These are phyloP conservation scores for Brachionus asplanchnoidis DNA, from an alignment of 1,140 invertebrate genomes.

Conservation along the genomic window DNA sequence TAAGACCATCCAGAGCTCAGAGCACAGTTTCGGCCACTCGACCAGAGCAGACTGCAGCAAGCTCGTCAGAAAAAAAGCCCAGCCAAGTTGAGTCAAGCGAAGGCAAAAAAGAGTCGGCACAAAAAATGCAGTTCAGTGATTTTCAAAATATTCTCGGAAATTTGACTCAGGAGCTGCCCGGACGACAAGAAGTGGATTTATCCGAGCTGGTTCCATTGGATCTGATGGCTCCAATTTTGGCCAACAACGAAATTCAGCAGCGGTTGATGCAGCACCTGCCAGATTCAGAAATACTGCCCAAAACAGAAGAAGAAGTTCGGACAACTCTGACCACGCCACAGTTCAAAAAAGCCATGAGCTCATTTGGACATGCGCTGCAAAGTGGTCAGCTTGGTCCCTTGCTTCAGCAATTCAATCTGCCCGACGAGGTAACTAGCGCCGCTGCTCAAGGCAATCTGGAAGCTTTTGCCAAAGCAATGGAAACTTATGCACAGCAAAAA, in stretches of 20 bases:
- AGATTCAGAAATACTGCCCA: conserved; percentile 1
- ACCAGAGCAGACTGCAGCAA: background rate
- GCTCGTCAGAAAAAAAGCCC: background rate
- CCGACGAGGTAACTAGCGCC: background rate
- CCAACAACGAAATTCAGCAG: conserved; percentile 25
- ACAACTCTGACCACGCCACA: conserved; percentile 27
- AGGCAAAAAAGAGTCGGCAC: background rate
- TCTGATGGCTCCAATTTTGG: conserved; percentile 34
- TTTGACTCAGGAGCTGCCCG: background rate
- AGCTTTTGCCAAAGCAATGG: conserved; percentile 41
- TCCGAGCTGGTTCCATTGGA: conserved; percentile 4
- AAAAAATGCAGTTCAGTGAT: conserved; percentile 39
- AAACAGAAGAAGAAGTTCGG: conserved; percentile 32
- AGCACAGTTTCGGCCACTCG: background rate
- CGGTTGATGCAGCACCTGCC: background rate
- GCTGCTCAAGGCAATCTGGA: background rate
- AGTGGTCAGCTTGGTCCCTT: conserved; percentile 34
- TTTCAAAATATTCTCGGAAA: conserved; percentile 39
- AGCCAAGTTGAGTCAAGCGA: background rate
- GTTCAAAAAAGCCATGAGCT: conserved; percentile 28
- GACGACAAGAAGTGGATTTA: conserved; percentile 31
- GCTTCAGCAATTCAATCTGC: conserved; percentile 13
- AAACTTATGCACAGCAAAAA: conserved; percentile 22
- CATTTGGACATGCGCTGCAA: conserved; percentile 29
- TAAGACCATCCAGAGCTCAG: conserved; percentile 2